These are phyloP conservation scores for Pelochelys cantorii DNA, from an alignment of 2,797 vertebrate genomes.

Conservation along the genomic window DNA sequence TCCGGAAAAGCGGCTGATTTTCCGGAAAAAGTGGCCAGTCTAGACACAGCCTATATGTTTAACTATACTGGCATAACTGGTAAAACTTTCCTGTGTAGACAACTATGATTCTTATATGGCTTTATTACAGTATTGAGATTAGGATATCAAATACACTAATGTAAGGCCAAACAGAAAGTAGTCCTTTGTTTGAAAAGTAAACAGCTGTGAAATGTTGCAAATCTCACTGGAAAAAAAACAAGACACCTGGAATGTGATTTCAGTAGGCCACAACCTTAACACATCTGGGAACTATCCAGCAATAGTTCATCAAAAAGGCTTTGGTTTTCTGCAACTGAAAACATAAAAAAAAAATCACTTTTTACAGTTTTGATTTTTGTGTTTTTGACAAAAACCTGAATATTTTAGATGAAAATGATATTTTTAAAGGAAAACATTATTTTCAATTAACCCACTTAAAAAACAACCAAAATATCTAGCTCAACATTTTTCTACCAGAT, in stretches of 20 bases:
- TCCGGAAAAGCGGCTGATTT: no score
- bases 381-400: neutral
- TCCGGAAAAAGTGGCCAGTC: no score
- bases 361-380: neutral
- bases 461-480: neutral
- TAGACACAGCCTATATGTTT: neutral
- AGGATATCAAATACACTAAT: neutral
- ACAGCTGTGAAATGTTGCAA: neutral
- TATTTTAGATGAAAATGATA: neutral
- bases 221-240: neutral
- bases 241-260: neutral
- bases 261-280: neutral
- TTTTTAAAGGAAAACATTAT: neutral
- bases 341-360: constrained; percentile 28
- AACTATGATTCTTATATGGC: neutral
- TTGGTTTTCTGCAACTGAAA: constrained; percentile 38
- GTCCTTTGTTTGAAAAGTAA: neutral
- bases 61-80: neutral
- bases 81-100: neutral
- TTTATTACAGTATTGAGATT: neutral
- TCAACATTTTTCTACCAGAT: neutral
- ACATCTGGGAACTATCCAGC: neutral
- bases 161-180: rapidly evolving
- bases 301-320: neutral
- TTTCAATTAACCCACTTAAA: neutral